phyloP scores from a whole-genome alignment of 2,888 invertebrate species.

The Ptilodon capucinus region DNA sequence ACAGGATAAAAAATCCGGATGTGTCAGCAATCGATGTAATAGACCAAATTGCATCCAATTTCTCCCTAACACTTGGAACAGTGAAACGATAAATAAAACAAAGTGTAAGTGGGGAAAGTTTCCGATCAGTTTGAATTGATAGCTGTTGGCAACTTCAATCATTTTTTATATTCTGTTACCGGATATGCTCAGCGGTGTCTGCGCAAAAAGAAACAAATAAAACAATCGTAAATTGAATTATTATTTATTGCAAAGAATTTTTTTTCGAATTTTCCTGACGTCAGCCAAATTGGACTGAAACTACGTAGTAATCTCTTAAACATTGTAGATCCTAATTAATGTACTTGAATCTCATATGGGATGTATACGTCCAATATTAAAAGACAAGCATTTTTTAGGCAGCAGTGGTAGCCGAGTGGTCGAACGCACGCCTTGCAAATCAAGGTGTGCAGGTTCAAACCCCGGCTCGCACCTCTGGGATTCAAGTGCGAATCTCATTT shows the following conservation, averaged over 20 bases:
- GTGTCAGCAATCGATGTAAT: not conserved
- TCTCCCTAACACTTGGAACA: not conserved
- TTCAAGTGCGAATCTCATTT: too few species aligned
- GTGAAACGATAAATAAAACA: not conserved
- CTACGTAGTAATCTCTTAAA: too few species aligned
- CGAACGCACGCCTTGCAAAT: too few species aligned
- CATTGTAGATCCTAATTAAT: too few species aligned
- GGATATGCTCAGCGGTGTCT: conserved; percentile 11
- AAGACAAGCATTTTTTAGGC: too few species aligned
- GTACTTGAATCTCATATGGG: too few species aligned
- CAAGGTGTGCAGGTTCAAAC: too few species aligned
- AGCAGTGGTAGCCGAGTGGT: too few species aligned
- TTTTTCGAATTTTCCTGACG: not conserved
- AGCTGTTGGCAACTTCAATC: conserved; percentile 16
- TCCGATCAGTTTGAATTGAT: not conserved
- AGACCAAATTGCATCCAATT: not conserved
- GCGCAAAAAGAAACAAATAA: conserved; percentile 34
- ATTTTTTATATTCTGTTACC: conserved; percentile 36
- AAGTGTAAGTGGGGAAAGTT: not conserved
- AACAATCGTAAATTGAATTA: conserved; percentile 20
- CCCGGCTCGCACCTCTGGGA: too few species aligned
- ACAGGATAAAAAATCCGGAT: not conserved
- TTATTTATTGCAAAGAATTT: not conserved
- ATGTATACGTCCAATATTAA: too few species aligned
- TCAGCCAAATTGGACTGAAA: not conserved